Base-by-base conservation (phyloP, 1,140 invertebrate genomes). In the Pseudachorutes palmiensis region DNA sequence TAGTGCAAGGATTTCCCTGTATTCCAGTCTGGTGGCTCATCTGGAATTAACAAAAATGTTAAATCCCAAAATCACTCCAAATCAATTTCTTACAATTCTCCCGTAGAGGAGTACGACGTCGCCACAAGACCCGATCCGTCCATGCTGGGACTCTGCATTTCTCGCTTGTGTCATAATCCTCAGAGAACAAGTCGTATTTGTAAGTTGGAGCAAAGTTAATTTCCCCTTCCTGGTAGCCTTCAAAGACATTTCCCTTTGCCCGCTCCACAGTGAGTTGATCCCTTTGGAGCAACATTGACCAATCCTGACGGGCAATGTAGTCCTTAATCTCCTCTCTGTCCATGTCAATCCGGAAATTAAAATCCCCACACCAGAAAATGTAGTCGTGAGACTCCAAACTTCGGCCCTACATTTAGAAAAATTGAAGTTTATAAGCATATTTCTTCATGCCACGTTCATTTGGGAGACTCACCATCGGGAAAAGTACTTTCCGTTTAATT, bases 291-390 rank as follows among this genome's bases (percentile, higher is more conserved):
- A 99, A 84, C 55, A 86, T 80, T 66, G 85, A 79, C 69, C 91
- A 85, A 76, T 97, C 89, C 67, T 89, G 85, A 66, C 86, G 83
- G 59, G 84, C 84, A 1, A 98, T 85, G 67, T 90, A 80, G 65
- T 91, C 86, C 77, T 95, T 92, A 67, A 98, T 88, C 76, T 97
- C 91, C 16, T 98, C 94, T 76, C 94, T 94, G 63, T 91, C 87
- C 83, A 98, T 86, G 77, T 98, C 95, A 68, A 99, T 89, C 65
- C 97, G 84, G 77, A 99, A 99, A 79, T 99, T 99, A 79, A 99
- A 99, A 82, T 99, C 97, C 0, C 97, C 97, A 79, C 94, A 96
- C 96, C 97, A 99, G 79, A 99, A 98, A 0, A 99, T 87, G 79
- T 96, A 97, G 81, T 99, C 97, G 78, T 99, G 97, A 16, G 91